Conservation (phyloP, 2,113 vertebrate species). For the Eudyptes chrysolophus region DNA sequence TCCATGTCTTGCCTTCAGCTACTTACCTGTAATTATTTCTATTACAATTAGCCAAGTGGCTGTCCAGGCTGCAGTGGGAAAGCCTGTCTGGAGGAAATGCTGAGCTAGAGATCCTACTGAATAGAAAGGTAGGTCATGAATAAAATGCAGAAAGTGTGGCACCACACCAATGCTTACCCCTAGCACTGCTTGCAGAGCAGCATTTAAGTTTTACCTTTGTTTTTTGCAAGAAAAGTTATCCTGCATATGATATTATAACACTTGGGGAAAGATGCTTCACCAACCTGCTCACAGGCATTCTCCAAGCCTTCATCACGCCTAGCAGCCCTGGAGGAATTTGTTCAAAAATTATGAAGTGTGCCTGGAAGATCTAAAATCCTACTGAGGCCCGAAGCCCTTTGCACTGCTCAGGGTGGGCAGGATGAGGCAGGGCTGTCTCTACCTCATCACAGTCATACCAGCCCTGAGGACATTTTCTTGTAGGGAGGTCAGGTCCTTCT, state of each 20-base stretch:
- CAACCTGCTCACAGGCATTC: neutral
- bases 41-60: neutral
- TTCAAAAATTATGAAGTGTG: neutral
- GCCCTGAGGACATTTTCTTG: neutral
- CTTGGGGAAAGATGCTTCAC: neutral
- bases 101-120: neutral
- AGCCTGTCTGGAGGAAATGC: neutral
- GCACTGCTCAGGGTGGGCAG: neutral
- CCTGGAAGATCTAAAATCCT: neutral
- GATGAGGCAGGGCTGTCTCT: neutral
- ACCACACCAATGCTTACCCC: neutral
- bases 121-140: neutral
- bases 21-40: neutral
- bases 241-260: neutral
- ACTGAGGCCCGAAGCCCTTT: fast-evolving
- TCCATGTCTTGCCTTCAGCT: neutral
- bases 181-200: neutral
- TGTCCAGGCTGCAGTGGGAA: neutral
- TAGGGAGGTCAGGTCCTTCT: neutral
- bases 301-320: neutral
- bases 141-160: neutral
- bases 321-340: neutral
- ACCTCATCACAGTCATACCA: neutral
- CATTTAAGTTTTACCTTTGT: neutral
- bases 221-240: neutral